Evolutionary conservation across 2,113 vertebrate species (phyloP).

Genomic region (Nothocercus julius): DNA sequence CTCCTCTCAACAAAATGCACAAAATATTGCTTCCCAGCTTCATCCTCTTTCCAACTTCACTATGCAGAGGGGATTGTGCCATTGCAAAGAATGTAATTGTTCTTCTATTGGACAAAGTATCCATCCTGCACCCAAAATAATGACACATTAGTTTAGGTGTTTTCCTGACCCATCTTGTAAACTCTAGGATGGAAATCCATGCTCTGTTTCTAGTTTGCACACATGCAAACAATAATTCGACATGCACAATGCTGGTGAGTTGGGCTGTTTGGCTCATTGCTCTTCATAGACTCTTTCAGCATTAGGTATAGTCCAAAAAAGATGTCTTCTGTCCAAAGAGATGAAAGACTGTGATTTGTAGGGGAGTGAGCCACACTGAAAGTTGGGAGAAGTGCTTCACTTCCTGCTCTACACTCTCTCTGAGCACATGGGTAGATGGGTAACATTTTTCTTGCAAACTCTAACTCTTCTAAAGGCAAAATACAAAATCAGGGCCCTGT

Average conservation of each 20-base stretch:
- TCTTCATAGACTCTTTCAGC: neutral
- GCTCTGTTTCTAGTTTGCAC: neutral
- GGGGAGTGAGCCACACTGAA: neutral
- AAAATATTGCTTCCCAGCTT: neutral
- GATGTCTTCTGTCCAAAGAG: neutral
- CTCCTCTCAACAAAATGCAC: neutral
- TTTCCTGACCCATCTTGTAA: neutral
- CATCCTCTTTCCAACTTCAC: neutral
- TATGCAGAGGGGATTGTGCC: neutral
- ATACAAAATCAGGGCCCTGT: neutral
- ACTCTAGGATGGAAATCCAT: neutral
- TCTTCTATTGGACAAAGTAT: neutral
- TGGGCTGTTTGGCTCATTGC: neutral
- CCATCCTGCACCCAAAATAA: neutral
- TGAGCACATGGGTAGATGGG: neutral
- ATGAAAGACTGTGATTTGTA: neutral
- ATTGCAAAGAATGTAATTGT: neutral
- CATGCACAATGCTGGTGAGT: neutral
- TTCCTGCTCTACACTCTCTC: neutral
- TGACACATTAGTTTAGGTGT: neutral
- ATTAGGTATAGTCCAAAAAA: neutral
- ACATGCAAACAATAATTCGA: neutral
- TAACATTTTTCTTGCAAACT: neutral
- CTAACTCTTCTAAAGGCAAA: neutral
- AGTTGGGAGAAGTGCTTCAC: neutral